Percentiles rank a stretch among this genome's conserved stretches.
Evolutionary conservation across 2,113 vertebrate species (phyloP).

Genomic region (Xyliphius kryptos): DNA sequence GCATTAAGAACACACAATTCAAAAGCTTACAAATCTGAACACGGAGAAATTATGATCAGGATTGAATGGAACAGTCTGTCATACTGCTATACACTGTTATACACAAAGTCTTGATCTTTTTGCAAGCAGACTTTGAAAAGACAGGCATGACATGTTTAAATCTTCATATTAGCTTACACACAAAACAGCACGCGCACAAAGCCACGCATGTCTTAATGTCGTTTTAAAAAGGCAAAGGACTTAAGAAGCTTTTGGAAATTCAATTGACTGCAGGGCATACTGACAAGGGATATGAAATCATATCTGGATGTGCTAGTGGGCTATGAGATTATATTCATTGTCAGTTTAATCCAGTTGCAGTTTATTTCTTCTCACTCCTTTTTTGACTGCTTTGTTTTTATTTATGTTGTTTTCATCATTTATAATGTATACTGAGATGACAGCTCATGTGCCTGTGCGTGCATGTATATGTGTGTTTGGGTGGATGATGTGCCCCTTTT

Average conservation of each 20-base stretch:
- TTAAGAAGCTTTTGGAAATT: conserved; percentile 21
- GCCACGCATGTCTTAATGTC: conserved; percentile 9
- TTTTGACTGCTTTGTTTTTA: conserved; percentile 1
- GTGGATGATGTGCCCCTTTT: conserved; percentile 20
- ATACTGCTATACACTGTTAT: too few relatives aligned
- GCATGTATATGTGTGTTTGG: not conserved
- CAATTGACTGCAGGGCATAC: conserved; percentile 5
- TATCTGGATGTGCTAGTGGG: not conserved
- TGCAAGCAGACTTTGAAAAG: not conserved
- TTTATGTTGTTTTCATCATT: conserved; percentile 22
- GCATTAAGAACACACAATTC: too few relatives aligned
- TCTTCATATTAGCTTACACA: not conserved
- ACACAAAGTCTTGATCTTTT: not conserved
- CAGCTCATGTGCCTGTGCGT: conserved; percentile 12
- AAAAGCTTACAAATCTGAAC: too few relatives aligned
- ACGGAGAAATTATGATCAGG: too few relatives aligned
- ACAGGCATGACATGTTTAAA: not conserved
- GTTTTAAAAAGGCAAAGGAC: conserved; percentile 14
- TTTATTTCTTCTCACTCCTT: conserved; percentile 8
- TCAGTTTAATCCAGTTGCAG: not conserved
- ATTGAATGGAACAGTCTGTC: too few relatives aligned
- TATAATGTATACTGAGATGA: conserved; percentile 31
- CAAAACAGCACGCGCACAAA: not conserved
- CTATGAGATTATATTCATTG: not conserved
- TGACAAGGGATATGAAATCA: conserved; percentile 14